phyloP scores from a whole-genome alignment of 2,113 vertebrate genomes.

The Planiliza haematocheilus region DNA sequence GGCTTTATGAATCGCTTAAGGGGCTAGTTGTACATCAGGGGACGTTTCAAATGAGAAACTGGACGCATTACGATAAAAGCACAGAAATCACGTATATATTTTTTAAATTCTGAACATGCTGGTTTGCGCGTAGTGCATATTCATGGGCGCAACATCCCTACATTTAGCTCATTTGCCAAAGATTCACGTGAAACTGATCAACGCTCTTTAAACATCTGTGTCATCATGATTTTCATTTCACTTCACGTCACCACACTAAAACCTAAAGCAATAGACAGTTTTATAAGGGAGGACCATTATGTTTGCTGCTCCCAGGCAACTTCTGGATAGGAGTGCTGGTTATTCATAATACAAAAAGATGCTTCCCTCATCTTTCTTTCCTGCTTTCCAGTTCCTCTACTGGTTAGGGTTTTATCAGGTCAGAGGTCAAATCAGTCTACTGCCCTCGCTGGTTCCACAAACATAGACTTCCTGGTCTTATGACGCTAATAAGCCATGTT shows the following conservation, averaged over 20 bases:
- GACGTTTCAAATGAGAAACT: neutral
- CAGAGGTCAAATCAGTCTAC: constrained; percentile 27
- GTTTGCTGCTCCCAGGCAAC: constrained; percentile 39
- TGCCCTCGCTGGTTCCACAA: constrained; percentile 7
- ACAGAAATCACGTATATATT: constrained; percentile 12
- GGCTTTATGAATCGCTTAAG: neutral
- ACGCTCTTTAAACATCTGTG: too few species aligned
- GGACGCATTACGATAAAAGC: constrained; percentile 7
- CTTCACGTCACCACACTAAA: neutral
- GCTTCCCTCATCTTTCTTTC: neutral
- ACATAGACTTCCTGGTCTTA: constrained; percentile 1
- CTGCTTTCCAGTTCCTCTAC: neutral
- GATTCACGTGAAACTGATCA: too few species aligned
- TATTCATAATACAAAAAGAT: neutral
- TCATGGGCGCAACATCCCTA: neutral
- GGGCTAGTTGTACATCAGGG: neutral
- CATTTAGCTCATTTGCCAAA: constrained; percentile 61
- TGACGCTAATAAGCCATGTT: constrained; percentile 37
- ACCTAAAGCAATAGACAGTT: constrained; percentile 21
- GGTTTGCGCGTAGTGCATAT: constrained; percentile 17
- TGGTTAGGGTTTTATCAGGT: constrained; percentile 11
- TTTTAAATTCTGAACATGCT: constrained; percentile 35
- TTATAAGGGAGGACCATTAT: neutral
- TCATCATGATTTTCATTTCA: neutral
- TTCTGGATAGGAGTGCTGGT: constrained; percentile 20